phyloP scores from a whole-genome alignment of 2,113 vertebrate genomes.

The Columba livia region DNA sequence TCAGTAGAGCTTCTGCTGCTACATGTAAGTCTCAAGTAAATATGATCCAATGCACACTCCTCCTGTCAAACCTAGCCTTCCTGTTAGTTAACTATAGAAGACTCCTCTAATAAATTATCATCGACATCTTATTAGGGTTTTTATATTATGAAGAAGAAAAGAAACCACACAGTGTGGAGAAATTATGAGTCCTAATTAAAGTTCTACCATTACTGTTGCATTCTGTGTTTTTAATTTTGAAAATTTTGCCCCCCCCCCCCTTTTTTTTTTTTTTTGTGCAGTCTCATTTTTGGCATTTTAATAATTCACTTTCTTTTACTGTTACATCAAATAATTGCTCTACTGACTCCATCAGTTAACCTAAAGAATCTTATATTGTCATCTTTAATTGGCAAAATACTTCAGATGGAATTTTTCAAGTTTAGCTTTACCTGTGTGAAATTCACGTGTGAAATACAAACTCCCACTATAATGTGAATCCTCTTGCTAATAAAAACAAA shows the following conservation, averaged over 20 bases:
- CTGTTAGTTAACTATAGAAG: background rate
- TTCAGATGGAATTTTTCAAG: background rate
- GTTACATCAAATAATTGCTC: background rate
- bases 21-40: background rate
- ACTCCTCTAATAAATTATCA: background rate
- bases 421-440: background rate
- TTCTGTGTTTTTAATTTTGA: background rate
- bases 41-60: background rate
- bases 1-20: background rate
- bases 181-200: background rate
- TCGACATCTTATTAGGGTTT: background rate
- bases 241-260: background rate
- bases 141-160: background rate
- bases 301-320: background rate
- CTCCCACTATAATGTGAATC: background rate
- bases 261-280: background rate
- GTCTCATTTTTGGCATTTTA: background rate
- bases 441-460: background rate
- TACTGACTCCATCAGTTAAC: background rate
- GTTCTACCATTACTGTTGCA: background rate
- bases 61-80: background rate
- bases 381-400: background rate
- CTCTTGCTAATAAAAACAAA: background rate
- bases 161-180: background rate
- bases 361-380: background rate